These are phyloP conservation scores for Ametastegia equiseti DNA, from an alignment of 2,888 invertebrate genomes.

Conservation along the genomic window DNA sequence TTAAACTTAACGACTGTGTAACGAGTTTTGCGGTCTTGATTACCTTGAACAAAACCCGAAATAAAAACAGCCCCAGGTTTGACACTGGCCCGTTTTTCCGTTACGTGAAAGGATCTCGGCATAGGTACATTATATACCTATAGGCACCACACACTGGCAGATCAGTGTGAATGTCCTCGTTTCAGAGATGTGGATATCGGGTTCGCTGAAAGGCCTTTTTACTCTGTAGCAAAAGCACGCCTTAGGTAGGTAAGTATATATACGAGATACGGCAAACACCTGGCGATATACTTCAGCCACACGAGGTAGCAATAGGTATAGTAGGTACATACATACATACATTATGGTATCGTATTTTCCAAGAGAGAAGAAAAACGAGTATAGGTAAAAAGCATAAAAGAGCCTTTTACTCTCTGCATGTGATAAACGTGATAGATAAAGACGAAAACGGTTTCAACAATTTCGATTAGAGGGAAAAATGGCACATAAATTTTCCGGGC, in stretches of 20 bases:
- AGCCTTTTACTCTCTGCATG: no score
- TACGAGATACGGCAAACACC: slow-evolving; percentile 1
- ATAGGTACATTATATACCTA: background rate
- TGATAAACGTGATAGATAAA: no score
- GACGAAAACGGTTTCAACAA: no score
- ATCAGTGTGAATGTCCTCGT: slow-evolving; percentile 40
- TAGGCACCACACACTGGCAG: no score
- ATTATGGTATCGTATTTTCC: background rate
- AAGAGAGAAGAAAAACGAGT: background rate
- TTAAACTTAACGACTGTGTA: background rate
- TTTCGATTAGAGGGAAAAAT: no score
- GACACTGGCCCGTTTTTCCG: background rate
- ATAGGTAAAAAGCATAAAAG: no score
- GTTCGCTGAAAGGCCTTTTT: slow-evolving; percentile 22
- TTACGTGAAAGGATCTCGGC: background rate
- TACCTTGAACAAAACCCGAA: background rate
- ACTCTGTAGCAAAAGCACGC: slow-evolving; percentile 11
- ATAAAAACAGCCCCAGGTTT: background rate
- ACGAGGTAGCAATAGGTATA: no score
- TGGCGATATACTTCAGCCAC: background rate
- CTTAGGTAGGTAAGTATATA: no score
- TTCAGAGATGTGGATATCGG: slow-evolving; percentile 28
- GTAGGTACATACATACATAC: background rate
- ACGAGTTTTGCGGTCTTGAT: background rate
- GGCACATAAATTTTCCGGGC: no score